These are phyloP conservation scores for Drosophila subobscura DNA, from an alignment of 1,140 invertebrate genomes.

Conservation along the genomic window DNA sequence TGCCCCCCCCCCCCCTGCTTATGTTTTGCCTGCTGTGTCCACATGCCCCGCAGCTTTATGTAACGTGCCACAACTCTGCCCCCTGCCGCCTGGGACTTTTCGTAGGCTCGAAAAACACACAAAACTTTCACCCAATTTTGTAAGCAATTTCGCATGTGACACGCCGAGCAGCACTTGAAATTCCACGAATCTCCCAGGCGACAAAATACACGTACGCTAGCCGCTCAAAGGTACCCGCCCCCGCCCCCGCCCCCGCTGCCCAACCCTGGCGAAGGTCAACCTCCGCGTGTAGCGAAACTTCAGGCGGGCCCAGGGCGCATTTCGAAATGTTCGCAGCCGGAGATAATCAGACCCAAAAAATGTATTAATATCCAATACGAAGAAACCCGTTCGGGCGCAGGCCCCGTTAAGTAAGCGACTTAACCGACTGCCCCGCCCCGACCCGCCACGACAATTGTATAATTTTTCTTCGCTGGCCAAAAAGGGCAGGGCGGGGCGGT, in stretches of 20 bases:
- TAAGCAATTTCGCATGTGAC: constrained; percentile 11
- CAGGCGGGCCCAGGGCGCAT: constrained; percentile 29
- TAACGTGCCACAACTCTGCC: constrained; percentile 26
- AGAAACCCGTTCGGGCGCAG: constrained; percentile 63
- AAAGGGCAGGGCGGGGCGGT: constrained; percentile 39
- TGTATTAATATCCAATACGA: constrained; percentile 62
- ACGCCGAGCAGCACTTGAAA: constrained; percentile 27
- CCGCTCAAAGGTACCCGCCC: constrained; percentile 2
- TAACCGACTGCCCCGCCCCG: neutral
- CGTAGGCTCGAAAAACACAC: constrained; percentile 22
- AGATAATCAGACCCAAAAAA: constrained; percentile 63
- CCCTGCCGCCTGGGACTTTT: constrained; percentile 20
- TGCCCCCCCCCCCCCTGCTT: neutral
- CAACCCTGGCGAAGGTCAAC: constrained; percentile 57
- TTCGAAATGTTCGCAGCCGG: constrained; percentile 61
- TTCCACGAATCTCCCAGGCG: constrained; percentile 32
- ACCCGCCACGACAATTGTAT: constrained; percentile 55
- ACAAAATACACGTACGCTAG: neutral
- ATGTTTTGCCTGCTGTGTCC: no score
- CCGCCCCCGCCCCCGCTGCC: neutral
- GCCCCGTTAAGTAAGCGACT: constrained; percentile 45
- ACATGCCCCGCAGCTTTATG: constrained; percentile 11
- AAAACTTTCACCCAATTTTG: constrained; percentile 47
- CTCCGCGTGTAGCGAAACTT: constrained; percentile 60
- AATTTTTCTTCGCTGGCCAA: constrained; percentile 48